Evolutionary conservation across 2,888 invertebrate species (phyloP), one percentile per base, ranked within the genome.

Genomic region (Drosophila maculinotata): DNA sequence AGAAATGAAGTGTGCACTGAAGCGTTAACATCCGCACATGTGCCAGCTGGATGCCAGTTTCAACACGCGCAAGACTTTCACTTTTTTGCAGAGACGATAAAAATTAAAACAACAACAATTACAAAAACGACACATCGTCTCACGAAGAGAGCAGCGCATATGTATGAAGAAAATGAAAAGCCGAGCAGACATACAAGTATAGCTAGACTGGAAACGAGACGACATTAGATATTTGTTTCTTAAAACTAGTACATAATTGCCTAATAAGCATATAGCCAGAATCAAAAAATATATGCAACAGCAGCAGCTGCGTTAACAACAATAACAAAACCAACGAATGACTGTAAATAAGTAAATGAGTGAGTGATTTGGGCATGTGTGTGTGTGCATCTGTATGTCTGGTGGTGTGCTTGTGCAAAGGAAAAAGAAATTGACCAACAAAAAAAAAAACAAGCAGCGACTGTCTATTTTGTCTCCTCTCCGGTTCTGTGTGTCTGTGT

Each of bases 101-200:
- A 79, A 47, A 66, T 48, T 59, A 64, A 66, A 74, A 69, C 74
- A 78, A 80, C 74, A 78, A 80, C 84, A 80, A 75, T 68, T 69
- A 56, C 54, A 60, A 69, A 65, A 65, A 70, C 62, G 71, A 78
- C 48, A 79, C 49, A 71, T 53, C 71, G 67, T 45, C 35, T 44
- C 39, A 49, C 67, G 70, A 79, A 64, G 52, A 76, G 62, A 69
- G 52, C 53, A 64, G 54, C 28, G 54, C 44, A 60, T 49, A 57
- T 41, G 14, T 38, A 54, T 33, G 38, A 56, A 51, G 30, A 48
- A 57, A 59, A 72, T 76, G 60, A 67, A 64, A 68, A 68, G 59
- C 45, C 56, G 63, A 68, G 39, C 51, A 48, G 28, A 56, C 39
- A 52, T 60, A 68, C 53, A 60, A 41, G 42, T 36, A 45, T 52